These are phyloP conservation scores for Thymallus thymallus DNA, from an alignment of 2,113 vertebrate species.

Conservation along the genomic window DNA sequence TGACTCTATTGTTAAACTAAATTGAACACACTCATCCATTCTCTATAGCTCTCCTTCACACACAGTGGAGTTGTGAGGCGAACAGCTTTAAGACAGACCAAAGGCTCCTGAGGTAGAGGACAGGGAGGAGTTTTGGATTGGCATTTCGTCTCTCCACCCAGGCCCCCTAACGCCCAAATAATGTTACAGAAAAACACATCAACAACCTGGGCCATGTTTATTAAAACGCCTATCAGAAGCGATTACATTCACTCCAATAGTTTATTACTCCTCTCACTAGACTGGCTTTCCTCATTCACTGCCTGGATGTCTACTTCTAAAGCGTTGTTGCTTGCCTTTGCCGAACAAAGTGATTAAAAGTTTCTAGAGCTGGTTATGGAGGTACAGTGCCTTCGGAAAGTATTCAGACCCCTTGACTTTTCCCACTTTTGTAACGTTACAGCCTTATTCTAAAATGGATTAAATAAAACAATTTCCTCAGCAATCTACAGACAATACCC, in stretches of 20 bases:
- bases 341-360: no score
- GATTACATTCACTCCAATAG: slow-evolving; percentile 60
- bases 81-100: slow-evolving; percentile 14
- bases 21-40: slow-evolving; percentile 48
- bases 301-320: background rate
- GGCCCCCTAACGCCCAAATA: slow-evolving; percentile 57
- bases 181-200: slow-evolving; percentile 43
- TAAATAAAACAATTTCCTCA: no score
- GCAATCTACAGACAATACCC: no score
- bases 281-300: slow-evolving; percentile 49
- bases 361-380: no score
- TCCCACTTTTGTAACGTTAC: no score
- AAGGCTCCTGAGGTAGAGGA: slow-evolving; percentile 15
- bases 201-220: slow-evolving; percentile 58
- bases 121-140: slow-evolving; percentile 33
- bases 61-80: slow-evolving; percentile 16
- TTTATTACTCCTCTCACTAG: slow-evolving; percentile 59
- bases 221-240: slow-evolving; percentile 61
- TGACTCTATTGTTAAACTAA: slow-evolving; percentile 52
- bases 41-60: slow-evolving; percentile 34
- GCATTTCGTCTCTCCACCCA: slow-evolving; percentile 28
- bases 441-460: no score
- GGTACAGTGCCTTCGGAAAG: no score
- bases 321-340: no score
- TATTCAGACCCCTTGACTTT: no score